Evolutionary conservation across 2,113 vertebrate genomes (phyloP), one percentile per base, ranked within the genome.

Genomic region (Tichodroma muraria): DNA sequence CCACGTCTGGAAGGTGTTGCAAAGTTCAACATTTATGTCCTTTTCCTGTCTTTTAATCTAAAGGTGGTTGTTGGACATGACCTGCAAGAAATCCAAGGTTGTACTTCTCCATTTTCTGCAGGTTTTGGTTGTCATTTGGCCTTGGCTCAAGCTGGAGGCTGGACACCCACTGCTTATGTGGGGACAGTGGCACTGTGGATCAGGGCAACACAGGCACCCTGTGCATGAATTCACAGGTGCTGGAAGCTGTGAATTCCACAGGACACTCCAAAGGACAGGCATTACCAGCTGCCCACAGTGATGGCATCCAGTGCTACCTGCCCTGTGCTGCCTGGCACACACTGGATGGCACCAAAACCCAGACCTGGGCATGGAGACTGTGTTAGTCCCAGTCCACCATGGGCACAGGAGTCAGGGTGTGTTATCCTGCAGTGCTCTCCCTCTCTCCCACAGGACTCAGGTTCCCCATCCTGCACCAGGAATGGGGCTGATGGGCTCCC

Each of bases 191-290:
- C 68, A 52, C 79, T 25, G 35, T 24, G 61, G 75, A 13, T 70
- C 40, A 38, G 45, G 16, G 28, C 10, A 3, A 6, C 2, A 8
- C 8, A 18, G 38, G 15, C 65, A 56, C 47, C 37, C 16, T 31
- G 30, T 13, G 4, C 30, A 42, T 11, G 16, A 31, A 44, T 11
- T n/a, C 13, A 28, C 2, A 11, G 70, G 8, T 35, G 56, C 24
- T 49, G 56, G n/a, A 70, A 70, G 56, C 8, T 11, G 31, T 44
- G 47, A 91, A 35, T 37, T 18, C n/a, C 44, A 47, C 52, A n/a
- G 54, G 25, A 45, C 2, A 4, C 6, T 17, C 31, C 0, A 2
- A 45, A 78, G 64, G 20, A 77, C 0, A 0, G 30, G 18, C 60
- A 61, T 3, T 65, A 37, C 35, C 0, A 0, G 44, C 35, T 57